Percentiles rank a stretch among this genome's conserved stretches.
These are phyloP conservation scores for Cranoglanis bouderius DNA, from an alignment of 2,113 vertebrate genomes.

Conservation along the genomic window DNA sequence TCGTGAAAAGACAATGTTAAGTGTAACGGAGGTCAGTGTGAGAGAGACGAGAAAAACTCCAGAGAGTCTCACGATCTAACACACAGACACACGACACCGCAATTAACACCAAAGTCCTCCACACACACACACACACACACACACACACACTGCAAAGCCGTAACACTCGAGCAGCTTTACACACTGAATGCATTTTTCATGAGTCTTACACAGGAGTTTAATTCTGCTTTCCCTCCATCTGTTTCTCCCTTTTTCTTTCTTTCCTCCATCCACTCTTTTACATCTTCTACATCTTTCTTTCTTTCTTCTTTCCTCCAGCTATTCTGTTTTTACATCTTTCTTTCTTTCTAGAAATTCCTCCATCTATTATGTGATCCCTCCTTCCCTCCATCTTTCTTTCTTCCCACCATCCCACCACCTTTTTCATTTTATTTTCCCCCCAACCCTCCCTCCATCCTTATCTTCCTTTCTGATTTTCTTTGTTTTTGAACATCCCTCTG, in stretches of 20 bases:
- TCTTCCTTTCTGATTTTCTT: neutral
- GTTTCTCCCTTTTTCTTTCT: neutral
- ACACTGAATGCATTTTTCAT: neutral
- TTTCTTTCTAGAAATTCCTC: neutral
- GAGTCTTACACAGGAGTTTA: neutral
- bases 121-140: conserved; percentile 24
- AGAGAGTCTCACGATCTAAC: conserved; percentile 31
- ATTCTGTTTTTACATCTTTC: neutral
- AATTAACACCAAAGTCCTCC: conserved; percentile 52
- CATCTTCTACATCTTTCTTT: neutral
- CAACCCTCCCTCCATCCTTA: neutral
- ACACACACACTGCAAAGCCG: neutral
- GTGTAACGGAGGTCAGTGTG: neutral
- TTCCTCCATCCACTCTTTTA: neutral
- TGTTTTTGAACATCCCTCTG: neutral
- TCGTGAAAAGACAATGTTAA: no score
- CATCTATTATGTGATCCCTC: neutral
- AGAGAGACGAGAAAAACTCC: neutral
- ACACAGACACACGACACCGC: conserved; percentile 18
- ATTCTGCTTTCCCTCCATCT: neutral
- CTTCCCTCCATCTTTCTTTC: neutral
- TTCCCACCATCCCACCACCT: neutral
- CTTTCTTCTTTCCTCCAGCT: neutral
- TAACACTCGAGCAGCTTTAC: neutral
- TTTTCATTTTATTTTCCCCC: neutral